A percentile compares a stretch with the other conserved stretches of the same genome.
Evolutionary conservation across 2,797 vertebrate genomes (phyloP).

Genomic region (Alca torda): DNA sequence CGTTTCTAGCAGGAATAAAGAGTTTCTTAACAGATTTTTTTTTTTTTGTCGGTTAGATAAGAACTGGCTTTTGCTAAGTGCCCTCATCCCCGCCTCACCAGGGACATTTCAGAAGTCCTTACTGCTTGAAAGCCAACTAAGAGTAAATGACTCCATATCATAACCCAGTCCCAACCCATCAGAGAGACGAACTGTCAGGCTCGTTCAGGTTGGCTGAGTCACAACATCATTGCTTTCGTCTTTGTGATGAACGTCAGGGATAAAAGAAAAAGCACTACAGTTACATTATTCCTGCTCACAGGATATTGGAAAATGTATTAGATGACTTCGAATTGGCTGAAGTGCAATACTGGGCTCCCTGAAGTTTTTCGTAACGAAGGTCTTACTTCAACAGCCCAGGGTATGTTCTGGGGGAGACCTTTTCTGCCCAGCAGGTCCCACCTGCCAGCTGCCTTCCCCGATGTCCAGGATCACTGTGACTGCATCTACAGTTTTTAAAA

Average conservation of each 20-base stretch:
- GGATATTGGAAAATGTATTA: constrained; percentile 47
- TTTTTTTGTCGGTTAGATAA: not conserved
- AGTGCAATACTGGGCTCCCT: not conserved
- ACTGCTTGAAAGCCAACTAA: constrained; percentile 9
- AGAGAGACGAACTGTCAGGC: constrained; percentile 11
- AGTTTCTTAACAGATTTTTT: not conserved
- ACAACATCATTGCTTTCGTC: constrained; percentile 46
- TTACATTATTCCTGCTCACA: constrained; percentile 41
- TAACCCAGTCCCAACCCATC: constrained; percentile 20
- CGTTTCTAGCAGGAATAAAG: not conserved
- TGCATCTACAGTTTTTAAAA: not conserved
- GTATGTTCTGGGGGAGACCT: not conserved
- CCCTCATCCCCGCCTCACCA: constrained; percentile 8
- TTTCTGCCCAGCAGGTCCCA: not conserved
- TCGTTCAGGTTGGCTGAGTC: constrained; percentile 57
- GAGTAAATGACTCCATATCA: not conserved
- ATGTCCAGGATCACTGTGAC: not conserved
- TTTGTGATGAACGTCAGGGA: constrained; percentile 44
- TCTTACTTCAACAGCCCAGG: not conserved
- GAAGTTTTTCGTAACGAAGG: not conserved
- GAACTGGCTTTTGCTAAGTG: constrained; percentile 6
- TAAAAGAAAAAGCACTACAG: constrained; percentile 45
- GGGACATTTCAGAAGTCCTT: constrained; percentile 24
- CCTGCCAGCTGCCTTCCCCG: not conserved
- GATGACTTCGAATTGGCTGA: not conserved